Base-by-base conservation (phyloP, 2,113 vertebrate genomes). In the Acanthisitta chloris region DNA sequence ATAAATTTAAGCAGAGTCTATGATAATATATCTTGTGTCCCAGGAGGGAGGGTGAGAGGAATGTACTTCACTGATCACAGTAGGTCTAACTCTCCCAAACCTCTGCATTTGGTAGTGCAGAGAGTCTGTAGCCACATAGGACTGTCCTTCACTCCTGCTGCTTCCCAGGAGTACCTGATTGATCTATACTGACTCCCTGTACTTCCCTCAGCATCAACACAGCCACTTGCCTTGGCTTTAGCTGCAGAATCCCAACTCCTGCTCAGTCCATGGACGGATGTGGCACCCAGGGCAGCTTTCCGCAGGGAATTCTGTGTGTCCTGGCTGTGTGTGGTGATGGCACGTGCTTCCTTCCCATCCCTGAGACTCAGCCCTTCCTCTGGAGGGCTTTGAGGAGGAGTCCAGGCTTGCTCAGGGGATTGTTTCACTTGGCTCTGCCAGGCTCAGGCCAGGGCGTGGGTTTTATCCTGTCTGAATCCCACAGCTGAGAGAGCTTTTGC, bases 11-110 rank as follows among this genome's bases (percentile, higher is more conserved):
- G 43, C 67, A 89, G 79, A 96, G 88, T 92, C 59, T 94, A 91
- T 91, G 64, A 79, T 90, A 93, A 90, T 95, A 73, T 93, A 95
- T 96, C 91, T 83, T 74, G 4, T 91, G 90, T 89, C 69, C 85
- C 81, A 28, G 31, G 61, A 92, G 84, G 86, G 72, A 96, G 46
- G 54, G 31, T 57, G 55, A 91, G 90, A 95, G 72, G 72, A 88
- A 96, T 88, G 64, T 86, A 80, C 33, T 83, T 86, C 42, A 34
- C 71, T 51, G 58, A 14, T 66, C 54, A 26, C 62, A 61, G 61
- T 57, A 58, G 58, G 15, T 64, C 51, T 62, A 43, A 64, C 74
- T 86, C 64, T 82, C 18, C 36, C 67, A 7, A 71, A 49, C 34
- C 7, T 12, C 82, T 78, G 88, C 61, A 62, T 78, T 90, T 74